A percentile compares a stretch with the other conserved stretches of the same genome.
phyloP scores from a whole-genome alignment of 2,113 vertebrate species.

The Platycercus adscitus region DNA sequence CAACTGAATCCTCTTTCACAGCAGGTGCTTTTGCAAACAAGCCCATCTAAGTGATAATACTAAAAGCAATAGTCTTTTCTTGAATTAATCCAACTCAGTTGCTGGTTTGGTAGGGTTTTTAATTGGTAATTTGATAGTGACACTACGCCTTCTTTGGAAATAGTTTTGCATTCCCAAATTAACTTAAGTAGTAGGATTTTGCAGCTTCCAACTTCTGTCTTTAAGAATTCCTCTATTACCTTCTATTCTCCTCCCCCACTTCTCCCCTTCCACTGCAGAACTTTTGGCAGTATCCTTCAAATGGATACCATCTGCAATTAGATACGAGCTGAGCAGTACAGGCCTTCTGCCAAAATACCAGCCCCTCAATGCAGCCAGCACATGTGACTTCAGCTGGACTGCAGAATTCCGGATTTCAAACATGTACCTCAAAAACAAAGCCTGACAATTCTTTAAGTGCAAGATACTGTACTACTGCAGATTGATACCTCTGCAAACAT shows the following conservation, averaged over 20 bases:
- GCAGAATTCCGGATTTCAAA: neutral
- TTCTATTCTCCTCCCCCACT: neutral
- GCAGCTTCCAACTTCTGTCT: neutral
- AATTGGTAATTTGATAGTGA: neutral
- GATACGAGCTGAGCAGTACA: slow-evolving; percentile 49
- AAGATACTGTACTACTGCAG: neutral
- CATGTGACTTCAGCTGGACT: slow-evolving; percentile 71
- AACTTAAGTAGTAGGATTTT: neutral
- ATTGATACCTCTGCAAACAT: neutral
- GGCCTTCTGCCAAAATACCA: slow-evolving; percentile 77
- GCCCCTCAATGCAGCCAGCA: slow-evolving; percentile 73
- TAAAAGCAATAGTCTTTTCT: neutral
- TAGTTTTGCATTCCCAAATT: neutral
- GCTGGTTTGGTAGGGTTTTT: neutral
- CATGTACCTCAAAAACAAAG: neutral
- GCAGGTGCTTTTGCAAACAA: neutral
- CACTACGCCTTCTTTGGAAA: neutral
- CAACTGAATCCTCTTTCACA: neutral
- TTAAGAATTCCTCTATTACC: neutral
- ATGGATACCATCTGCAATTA: slow-evolving; percentile 80
- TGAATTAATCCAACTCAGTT: neutral
- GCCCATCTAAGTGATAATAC: neutral
- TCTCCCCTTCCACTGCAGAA: neutral
- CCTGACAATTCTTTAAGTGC: neutral
- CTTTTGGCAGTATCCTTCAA: slow-evolving; percentile 68